Evolutionary conservation across 2,888 invertebrate genomes (phyloP).

Genomic region (Leptopilina myrica): DNA sequence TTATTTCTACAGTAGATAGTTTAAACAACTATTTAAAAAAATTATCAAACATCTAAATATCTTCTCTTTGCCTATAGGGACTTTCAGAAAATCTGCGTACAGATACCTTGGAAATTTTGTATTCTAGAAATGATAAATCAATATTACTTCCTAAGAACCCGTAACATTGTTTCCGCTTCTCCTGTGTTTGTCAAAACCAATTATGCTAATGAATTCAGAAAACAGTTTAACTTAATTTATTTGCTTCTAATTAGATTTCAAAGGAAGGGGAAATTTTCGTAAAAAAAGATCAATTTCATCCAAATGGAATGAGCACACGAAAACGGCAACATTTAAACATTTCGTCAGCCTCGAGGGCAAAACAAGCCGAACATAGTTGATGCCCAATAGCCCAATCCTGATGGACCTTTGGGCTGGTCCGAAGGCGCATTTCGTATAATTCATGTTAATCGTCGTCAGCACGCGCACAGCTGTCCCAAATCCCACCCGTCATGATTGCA

Average conservation of each 20-base stretch:
- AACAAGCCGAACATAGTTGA: constrained; percentile 35
- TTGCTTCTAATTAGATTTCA: background rate
- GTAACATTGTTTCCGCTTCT: no score
- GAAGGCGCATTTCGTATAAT: constrained; percentile 54
- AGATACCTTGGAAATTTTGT: no score
- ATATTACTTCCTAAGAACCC: no score
- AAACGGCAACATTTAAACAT: background rate
- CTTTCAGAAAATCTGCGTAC: no score
- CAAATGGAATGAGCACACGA: constrained; percentile 5
- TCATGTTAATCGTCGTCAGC: constrained; percentile 62
- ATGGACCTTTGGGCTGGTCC: constrained; percentile 54
- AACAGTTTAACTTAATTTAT: background rate
- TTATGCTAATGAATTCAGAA: constrained; percentile 5
- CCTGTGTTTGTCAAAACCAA: background rate
- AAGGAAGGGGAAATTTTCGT: background rate
- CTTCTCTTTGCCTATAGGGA: no score
- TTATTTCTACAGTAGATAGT: no score
- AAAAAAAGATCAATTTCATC: background rate
- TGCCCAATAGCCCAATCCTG: constrained; percentile 49
- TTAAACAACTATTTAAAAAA: no score
- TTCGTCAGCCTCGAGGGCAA: constrained; percentile 31
- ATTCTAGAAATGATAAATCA: no score
- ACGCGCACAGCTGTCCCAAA: constrained; percentile 71
- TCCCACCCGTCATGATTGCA: constrained; percentile 69
- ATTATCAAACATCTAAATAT: no score